A percentile compares a stretch with the other conserved stretches of the same genome.
Evolutionary conservation across 2,888 invertebrate genomes (phyloP).

Genomic region (Amaurobius ferox): DNA sequence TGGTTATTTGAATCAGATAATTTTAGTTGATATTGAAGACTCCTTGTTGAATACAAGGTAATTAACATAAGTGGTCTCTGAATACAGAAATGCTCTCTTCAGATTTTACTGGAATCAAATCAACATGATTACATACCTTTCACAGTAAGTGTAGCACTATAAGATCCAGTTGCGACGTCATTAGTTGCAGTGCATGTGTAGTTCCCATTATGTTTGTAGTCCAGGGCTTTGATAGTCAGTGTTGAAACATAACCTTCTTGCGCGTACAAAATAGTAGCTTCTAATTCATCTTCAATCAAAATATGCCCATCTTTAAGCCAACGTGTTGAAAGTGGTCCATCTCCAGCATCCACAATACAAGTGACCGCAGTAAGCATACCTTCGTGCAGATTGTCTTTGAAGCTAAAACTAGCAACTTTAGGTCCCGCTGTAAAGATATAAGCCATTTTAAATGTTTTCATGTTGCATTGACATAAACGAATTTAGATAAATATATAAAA

Average conservation of each 20-base stretch:
- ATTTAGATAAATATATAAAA: no score
- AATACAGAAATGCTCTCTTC: no score
- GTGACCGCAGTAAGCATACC: conserved; percentile 69
- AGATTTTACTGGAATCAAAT: no score
- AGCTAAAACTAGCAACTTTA: conserved; percentile 64
- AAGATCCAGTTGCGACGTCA: conserved; percentile 75
- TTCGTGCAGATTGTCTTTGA: conserved; percentile 63
- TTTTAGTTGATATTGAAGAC: no score
- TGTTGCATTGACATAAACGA: no score
- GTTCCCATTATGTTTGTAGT: conserved; percentile 76
- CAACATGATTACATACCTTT: conserved; percentile 73
- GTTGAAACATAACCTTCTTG: conserved; percentile 74
- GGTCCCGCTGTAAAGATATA: conserved; percentile 65
- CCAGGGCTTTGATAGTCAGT: conserved; percentile 77
- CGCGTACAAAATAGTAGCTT: conserved; percentile 51
- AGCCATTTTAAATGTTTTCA: no score
- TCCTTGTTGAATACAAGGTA: no score
- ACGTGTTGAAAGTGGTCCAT: conserved; percentile 76
- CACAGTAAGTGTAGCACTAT: conserved; percentile 75
- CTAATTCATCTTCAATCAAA: conserved; percentile 74
- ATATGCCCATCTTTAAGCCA: conserved; percentile 78
- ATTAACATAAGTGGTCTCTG: no score
- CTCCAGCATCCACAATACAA: conserved; percentile 69
- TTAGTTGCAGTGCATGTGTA: conserved; percentile 77
- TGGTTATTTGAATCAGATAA: no score